Base-by-base conservation (phyloP, 1,140 invertebrate genomes). In the Pygmarrhopalites habei region DNA sequence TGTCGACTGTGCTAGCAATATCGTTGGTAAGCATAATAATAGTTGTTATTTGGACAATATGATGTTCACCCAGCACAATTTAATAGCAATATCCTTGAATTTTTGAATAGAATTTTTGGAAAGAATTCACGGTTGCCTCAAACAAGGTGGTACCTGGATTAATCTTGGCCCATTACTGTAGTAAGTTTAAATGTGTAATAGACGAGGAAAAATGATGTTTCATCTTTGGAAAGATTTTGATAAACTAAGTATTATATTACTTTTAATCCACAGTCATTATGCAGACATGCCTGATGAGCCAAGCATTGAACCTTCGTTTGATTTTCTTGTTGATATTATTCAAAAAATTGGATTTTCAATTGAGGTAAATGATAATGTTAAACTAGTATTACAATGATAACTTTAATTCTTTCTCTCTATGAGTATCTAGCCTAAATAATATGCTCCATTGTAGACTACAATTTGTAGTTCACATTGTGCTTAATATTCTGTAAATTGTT, bases 1-100 rank as follows among this genome's bases (percentile, higher is more conserved):
- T 75, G 91, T 99, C 61, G 96, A 99, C 75, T 99, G 96, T 74
- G 95, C 95, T 17, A 88, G 90, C 58, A 98, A 98, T 76, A 86
- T 98, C 4, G 87, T 98, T 28, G 85, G 88, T 65, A n/a, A n/a
- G n/a, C n/a, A n/a, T n/a, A n/a, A n/a, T n/a, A n/a, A n/a, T n/a
- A n/a, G n/a, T n/a, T n/a, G n/a, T n/a, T n/a, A n/a, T n/a, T n/a
- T n/a, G n/a, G n/a, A n/a, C n/a, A n/a, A n/a, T n/a, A n/a, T n/a
- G n/a, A n/a, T n/a, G n/a, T n/a, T n/a, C n/a, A n/a, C n/a, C n/a
- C n/a, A n/a, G n/a, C n/a, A n/a, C n/a, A n/a, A n/a, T n/a, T n/a
- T n/a, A n/a, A n/a, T n/a, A n/a, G n/a, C n/a, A n/a, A n/a, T n/a
- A n/a, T n/a, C n/a, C n/a, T n/a, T n/a, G n/a, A n/a, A n/a, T n/a